Conservation (phyloP, 2,797 vertebrate genomes). For the Masticophis lateralis region DNA sequence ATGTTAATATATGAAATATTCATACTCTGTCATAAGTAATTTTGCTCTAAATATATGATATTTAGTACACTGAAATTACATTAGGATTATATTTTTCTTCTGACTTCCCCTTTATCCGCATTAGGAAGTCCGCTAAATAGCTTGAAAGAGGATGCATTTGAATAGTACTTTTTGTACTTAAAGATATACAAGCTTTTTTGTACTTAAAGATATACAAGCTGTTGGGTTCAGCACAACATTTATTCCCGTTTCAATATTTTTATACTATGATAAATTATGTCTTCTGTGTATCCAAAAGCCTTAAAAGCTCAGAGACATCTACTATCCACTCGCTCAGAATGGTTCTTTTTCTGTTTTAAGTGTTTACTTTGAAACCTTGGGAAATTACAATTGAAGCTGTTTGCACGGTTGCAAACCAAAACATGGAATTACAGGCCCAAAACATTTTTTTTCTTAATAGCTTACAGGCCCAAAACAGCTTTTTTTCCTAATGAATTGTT, state of each 20-base stretch:
- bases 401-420: background rate
- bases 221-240: background rate
- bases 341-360: background rate
- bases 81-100: slow-evolving; percentile 60
- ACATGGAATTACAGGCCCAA: background rate
- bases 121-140: slow-evolving; percentile 46
- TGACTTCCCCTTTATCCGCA: slow-evolving; percentile 56
- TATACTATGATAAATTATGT: background rate
- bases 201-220: slow-evolving; percentile 25
- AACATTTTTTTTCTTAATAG: background rate
- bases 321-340: background rate
- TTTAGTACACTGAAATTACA: slow-evolving; percentile 51
- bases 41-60: slow-evolving; percentile 43
- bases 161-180: slow-evolving; percentile 43
- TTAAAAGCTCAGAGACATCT: background rate
- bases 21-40: slow-evolving; percentile 50
- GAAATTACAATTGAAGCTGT: background rate
- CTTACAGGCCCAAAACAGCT: background rate
- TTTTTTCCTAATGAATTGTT: background rate
- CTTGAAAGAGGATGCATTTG: slow-evolving; percentile 42
- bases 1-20: slow-evolving; percentile 61
- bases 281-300: background rate
- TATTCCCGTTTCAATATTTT: background rate
- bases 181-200: slow-evolving; percentile 22
- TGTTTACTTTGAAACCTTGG: background rate